Conservation (phyloP, 2,888 invertebrate species). For the Mimachlamys varia region DNA sequence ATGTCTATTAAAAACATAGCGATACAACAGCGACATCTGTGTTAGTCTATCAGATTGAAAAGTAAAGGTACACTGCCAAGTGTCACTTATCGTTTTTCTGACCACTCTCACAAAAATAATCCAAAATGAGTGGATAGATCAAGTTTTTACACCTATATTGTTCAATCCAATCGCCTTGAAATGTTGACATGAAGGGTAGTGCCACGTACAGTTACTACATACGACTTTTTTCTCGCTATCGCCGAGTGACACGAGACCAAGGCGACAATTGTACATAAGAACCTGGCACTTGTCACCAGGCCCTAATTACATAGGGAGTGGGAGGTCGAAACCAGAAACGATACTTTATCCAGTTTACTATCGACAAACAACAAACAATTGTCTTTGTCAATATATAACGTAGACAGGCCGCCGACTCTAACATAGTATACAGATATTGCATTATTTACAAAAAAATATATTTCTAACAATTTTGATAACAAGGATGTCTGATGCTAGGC, state of each 20-base stretch:
- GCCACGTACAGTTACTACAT: slow-evolving; percentile 12
- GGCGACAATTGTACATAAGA: slow-evolving; percentile 17
- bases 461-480: too few species aligned
- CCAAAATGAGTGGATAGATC: background rate
- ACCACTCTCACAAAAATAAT: background rate
- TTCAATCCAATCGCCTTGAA: slow-evolving; percentile 9
- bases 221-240: slow-evolving; percentile 32
- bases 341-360: too few species aligned
- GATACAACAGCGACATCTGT: background rate
- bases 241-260: slow-evolving; percentile 19
- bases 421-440: too few species aligned
- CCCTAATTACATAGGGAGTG: slow-evolving; percentile 25
- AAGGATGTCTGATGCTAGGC: too few species aligned
- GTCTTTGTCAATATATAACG: too few species aligned
- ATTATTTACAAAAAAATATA: too few species aligned
- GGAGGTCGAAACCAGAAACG: background rate
- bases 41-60: background rate
- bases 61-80: background rate
- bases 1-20: too few species aligned
- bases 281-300: slow-evolving; percentile 17
- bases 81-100: background rate
- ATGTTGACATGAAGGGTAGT: slow-evolving; percentile 3
- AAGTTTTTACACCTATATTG: background rate
- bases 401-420: too few species aligned
- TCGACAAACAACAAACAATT: too few species aligned